Percentiles rank a stretch among this genome's conserved stretches.
phyloP scores from a whole-genome alignment of 2,113 vertebrate species.

The Saccopteryx bilineata region DNA sequence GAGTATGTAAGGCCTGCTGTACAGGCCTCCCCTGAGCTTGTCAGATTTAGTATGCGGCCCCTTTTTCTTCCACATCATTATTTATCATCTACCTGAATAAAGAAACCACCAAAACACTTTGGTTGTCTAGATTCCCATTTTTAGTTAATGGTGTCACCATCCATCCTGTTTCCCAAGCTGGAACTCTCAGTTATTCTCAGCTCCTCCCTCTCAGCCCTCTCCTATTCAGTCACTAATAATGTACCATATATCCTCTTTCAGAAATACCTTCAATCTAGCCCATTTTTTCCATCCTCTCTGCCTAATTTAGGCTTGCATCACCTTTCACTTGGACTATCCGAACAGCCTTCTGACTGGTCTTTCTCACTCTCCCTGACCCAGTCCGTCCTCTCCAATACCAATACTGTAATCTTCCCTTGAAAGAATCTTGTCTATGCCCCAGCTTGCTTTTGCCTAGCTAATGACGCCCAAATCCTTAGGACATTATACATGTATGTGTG shows the following conservation, averaged over 20 bases:
- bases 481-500: background rate
- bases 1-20: background rate
- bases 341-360: background rate
- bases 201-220: background rate
- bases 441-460: background rate
- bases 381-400: background rate
- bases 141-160: background rate
- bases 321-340: background rate
- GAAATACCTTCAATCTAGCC: background rate
- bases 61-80: background rate
- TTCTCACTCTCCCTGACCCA: background rate
- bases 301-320: background rate
- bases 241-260: background rate
- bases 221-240: background rate
- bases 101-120: background rate
- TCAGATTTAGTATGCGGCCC: background rate
- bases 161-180: background rate
- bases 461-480: background rate
- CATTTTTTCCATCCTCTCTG: background rate
- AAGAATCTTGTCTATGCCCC: background rate
- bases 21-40: background rate
- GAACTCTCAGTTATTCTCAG: background rate
- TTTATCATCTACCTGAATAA: background rate
- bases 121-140: background rate
- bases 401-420: background rate